Evolutionary conservation across 2,888 invertebrate genomes (phyloP).

Genomic region (Phytoseiulus persimilis): DNA sequence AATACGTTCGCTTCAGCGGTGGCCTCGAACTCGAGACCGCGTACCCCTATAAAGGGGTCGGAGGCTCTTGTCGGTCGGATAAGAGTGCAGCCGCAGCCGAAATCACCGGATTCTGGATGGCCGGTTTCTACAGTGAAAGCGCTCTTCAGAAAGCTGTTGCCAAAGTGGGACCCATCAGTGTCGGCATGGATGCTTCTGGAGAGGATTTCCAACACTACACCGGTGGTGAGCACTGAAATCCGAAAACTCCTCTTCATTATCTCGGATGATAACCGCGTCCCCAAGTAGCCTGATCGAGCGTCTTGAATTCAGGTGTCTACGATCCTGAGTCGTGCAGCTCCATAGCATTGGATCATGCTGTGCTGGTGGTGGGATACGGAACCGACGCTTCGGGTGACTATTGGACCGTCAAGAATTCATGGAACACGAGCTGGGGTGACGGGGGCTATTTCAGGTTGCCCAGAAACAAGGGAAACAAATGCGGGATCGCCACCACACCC

Average conservation of each 20-base stretch:
- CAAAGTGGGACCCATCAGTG: slow-evolving; percentile 15
- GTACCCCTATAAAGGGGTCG: slow-evolving; percentile 8
- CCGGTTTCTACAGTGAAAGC: slow-evolving; percentile 20
- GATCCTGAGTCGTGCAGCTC: slow-evolving; percentile 19
- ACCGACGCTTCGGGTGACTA: slow-evolving; percentile 33
- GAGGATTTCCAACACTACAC: slow-evolving; percentile 6
- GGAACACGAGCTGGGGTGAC: slow-evolving; percentile 13
- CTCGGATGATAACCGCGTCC: too few relatives aligned
- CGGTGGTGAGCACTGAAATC: not conserved
- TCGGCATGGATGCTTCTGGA: slow-evolving; percentile 17
- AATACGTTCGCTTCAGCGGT: not conserved
- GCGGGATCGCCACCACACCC: slow-evolving; percentile 39
- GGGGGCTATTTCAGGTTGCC: slow-evolving; percentile 34
- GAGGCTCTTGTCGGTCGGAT: not conserved
- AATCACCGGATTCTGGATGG: slow-evolving; percentile 15
- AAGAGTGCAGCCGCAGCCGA: not conserved
- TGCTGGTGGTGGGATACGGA: slow-evolving; percentile 38
- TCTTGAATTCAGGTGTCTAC: slow-evolving; percentile 35
- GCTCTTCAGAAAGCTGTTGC: slow-evolving; percentile 19
- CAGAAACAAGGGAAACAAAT: slow-evolving; percentile 36
- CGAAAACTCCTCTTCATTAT: not conserved
- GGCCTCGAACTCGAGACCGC: slow-evolving; percentile 8
- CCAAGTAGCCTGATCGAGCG: too few relatives aligned
- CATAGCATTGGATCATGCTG: slow-evolving; percentile 24
- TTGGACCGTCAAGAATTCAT: slow-evolving; percentile 39